phyloP scores from a whole-genome alignment of 2,113 vertebrate species.

The Monarcha castaneiventris region DNA sequence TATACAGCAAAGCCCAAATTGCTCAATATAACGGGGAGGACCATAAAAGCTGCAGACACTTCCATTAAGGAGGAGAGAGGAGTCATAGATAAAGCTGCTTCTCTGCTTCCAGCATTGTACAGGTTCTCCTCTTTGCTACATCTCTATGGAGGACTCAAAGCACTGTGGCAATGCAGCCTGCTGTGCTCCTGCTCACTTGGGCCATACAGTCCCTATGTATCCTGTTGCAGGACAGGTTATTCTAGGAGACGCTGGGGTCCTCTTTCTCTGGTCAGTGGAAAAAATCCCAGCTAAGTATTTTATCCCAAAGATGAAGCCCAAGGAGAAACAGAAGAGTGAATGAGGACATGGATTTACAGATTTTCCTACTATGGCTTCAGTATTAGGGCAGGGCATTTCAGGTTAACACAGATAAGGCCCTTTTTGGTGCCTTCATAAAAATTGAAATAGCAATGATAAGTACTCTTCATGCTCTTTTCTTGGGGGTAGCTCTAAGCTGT shows the following conservation, averaged over 20 bases:
- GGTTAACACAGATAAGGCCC: not conserved
- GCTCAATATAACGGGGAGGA: not conserved
- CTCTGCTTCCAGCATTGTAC: not conserved
- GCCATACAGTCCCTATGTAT: not conserved
- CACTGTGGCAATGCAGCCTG: not conserved
- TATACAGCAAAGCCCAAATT: not conserved
- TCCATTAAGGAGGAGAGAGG: not conserved
- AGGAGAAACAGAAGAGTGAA: not conserved
- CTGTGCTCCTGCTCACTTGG: not conserved
- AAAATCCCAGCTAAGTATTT: not conserved
- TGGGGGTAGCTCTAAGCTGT: not conserved
- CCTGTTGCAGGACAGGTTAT: not conserved
- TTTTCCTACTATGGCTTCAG: not conserved
- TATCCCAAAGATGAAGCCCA: not conserved
- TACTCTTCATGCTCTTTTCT: not conserved
- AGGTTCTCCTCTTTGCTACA: not conserved
- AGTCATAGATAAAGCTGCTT: not conserved
- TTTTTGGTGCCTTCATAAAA: not conserved
- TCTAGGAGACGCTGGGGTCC: not conserved
- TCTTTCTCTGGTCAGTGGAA: not conserved
- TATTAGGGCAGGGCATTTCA: not conserved
- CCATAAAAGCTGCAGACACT: not conserved
- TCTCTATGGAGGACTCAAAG: not conserved
- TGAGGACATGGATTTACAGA: not conserved
- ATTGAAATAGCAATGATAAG: not conserved